Percentiles rank a stretch among this genome's conserved stretches.
These are phyloP conservation scores for Coreius guichenoti DNA, from an alignment of 2,797 vertebrate genomes.

Conservation along the genomic window DNA sequence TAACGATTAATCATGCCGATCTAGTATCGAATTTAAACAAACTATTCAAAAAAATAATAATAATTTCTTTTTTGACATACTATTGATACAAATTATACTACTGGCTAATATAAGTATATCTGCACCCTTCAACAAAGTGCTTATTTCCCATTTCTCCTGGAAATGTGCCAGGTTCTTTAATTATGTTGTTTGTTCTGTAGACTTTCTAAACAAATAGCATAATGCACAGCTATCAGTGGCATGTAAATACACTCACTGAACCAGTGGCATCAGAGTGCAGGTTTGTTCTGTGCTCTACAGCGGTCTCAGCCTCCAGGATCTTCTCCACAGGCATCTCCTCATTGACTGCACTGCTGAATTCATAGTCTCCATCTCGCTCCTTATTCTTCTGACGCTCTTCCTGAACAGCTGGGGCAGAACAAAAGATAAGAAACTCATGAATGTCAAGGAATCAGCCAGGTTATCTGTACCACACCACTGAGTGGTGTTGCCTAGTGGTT, in stretches of 20 bases:
- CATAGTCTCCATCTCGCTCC: slow-evolving; percentile 88
- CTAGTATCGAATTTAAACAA: background rate
- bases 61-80: no score
- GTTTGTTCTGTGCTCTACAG: slow-evolving; percentile 93
- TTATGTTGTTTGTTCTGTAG: background rate
- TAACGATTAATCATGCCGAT: background rate
- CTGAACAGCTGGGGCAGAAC: slow-evolving; percentile 86
- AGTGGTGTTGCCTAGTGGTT: background rate
- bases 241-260: slow-evolving; percentile 81
- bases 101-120: background rate
- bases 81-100: no score
- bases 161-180: background rate
- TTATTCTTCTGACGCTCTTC: slow-evolving; percentile 94
- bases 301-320: slow-evolving; percentile 95
- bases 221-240: background rate
- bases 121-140: background rate
- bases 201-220: background rate
- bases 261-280: slow-evolving; percentile 84
- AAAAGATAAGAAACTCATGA: background rate
- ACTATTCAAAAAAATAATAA: no score
- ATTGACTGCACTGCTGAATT: slow-evolving; percentile 82
- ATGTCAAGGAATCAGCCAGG: background rate
- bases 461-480: background rate
- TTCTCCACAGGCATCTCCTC: slow-evolving; percentile 98
- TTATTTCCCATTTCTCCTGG: background rate